Evolutionary conservation across 2,113 vertebrate genomes (phyloP), one percentile per base, ranked within the genome.

Genomic region (Cranoglanis bouderius): DNA sequence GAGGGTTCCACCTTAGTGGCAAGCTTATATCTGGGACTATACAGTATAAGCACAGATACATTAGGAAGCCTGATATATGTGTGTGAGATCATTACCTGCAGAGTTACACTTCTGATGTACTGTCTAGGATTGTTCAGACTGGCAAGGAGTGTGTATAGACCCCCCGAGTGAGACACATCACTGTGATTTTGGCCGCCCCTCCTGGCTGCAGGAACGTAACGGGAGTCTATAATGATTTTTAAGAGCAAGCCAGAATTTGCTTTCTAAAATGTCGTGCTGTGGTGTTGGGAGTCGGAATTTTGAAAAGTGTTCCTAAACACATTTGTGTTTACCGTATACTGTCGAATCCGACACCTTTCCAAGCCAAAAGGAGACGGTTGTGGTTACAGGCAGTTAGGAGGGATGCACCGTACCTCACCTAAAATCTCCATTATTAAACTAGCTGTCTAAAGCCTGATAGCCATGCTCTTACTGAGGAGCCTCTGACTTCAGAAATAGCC

Each of bases 401-500:
- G 63, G 29, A 32, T n/a, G 14, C 4, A 2, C 61, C 67, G 59
- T 10, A 32, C 43, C 83, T 74, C 49, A 67, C 4, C 12, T 32
- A 67, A 38, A 35, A 35, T 70, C n/a, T 2, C 14, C 32, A 16
- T 38, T 3, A 70, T 6, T 13, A 32, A 4, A 67, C n/a, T 4
- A 32, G n/a, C n/a, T 32, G 21, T 63, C 29, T n/a, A 65, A 67
- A 70, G 14, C 29, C 1, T 67, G 49, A 49, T 49, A 49, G 53
- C 53, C 14, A 19, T 3, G 53, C 16, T 55, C 53, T 55, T 55
- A 70, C 6, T 61, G 59, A 29, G 6, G 24, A 61, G n/a, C 2
- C 32, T 51, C n/a, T 80, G 86, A 51, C 24, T 82, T 85, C 82
- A 82, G 89, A 84, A 90, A 81, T 75, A 86, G 57, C 49, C 9